Percentiles rank a stretch among this genome's conserved stretches.
These are phyloP conservation scores for Macroramphosus scolopax DNA, from an alignment of 2,797 vertebrate genomes.

Conservation along the genomic window DNA sequence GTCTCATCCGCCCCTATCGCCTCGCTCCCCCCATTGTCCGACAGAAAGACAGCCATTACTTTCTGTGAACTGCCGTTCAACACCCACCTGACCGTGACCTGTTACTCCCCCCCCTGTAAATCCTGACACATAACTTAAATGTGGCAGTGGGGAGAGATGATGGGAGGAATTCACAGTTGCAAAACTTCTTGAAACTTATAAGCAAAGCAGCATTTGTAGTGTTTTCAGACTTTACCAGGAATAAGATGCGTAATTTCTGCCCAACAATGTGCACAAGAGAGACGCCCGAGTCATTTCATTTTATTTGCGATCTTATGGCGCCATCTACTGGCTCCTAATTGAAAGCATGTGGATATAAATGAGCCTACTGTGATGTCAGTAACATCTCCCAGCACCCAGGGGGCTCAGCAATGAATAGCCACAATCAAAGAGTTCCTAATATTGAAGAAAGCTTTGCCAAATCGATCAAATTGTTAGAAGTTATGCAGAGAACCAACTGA, in stretches of 20 bases:
- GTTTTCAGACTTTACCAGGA: not conserved
- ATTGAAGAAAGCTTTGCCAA: no score
- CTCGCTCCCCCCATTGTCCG: conserved; percentile 61
- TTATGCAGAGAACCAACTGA: no score
- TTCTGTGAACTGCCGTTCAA: conserved; percentile 40
- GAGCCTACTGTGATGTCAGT: not conserved
- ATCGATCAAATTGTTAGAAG: no score
- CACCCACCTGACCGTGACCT: conserved; percentile 57
- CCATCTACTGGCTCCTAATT: conserved; percentile 47
- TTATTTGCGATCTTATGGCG: conserved; percentile 35
- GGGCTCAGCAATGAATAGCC: not conserved
- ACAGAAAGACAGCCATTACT: conserved; percentile 58
- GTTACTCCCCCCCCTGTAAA: not conserved
- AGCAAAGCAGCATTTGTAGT: not conserved
- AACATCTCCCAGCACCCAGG: not conserved
- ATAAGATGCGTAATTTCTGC: conserved; percentile 4
- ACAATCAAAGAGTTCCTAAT: not conserved
- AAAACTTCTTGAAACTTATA: not conserved
- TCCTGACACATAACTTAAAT: not conserved
- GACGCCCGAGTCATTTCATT: not conserved
- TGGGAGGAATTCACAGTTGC: not conserved
- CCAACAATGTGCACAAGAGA: not conserved
- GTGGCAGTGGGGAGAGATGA: not conserved
- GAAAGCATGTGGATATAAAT: not conserved
- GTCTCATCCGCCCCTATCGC: conserved; percentile 65